Evolutionary conservation across 1,140 invertebrate genomes (phyloP), one percentile per base, ranked within the genome.

Genomic region (Drosophila busckii): DNA sequence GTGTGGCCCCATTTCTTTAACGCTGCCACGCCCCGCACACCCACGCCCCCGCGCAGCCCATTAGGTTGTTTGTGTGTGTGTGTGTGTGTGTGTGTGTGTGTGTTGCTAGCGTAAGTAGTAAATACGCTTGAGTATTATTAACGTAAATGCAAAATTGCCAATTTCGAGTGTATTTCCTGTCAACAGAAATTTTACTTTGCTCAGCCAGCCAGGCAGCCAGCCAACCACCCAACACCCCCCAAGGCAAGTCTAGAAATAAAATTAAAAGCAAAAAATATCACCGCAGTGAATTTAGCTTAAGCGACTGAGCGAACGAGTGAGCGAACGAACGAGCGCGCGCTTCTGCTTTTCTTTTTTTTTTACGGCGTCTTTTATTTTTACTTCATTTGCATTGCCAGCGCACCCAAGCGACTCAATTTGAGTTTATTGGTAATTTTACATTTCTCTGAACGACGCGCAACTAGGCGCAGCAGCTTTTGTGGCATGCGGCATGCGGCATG

Each of bases 121-220:
- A 78, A 78, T 85, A 85, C 84, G 69, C 84, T 82, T 35, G 84
- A 85, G 84, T 86, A 85, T 86, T 86, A 86, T 86, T 85, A 86
- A 85, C 84, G 84, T 85, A 86, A 86, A 86, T 86, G 80, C 80
- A 86, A 86, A 86, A 86, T 86, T 86, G 84, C 84, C 84, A 86
- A 86, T 86, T 86, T 86, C 82, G 76, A 83, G 84, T 86, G 82
- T 86, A 86, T 86, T 86, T 86, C 84, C 84, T 83, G 84, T 86
- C 84, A 86, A 86, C 84, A 86, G 70, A 80, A 86, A 83, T 85
- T 67, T 80, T 37, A 38, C 40, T 49, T 52, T 59, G 19, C 38
- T 13, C 20, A 42, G 7, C 34, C 41, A 6, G n/a, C 13, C 26
- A 3, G 0, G 8, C 28, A 1, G n/a, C 5, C 10, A 1, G 31